These are phyloP conservation scores for Cyanistes caeruleus DNA, from an alignment of 2,113 vertebrate genomes.

Conservation along the genomic window DNA sequence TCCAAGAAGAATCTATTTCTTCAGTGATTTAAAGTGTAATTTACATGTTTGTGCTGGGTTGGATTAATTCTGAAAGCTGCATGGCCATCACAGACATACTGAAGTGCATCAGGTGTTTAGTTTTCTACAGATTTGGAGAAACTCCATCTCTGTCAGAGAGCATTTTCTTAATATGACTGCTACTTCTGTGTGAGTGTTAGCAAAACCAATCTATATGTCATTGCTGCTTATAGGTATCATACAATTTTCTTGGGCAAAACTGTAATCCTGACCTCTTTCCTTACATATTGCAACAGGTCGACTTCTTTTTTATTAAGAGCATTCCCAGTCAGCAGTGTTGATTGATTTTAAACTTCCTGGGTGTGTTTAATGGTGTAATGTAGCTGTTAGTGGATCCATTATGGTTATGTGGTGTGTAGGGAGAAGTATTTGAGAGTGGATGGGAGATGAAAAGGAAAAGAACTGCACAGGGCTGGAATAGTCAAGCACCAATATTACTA, in stretches of 20 bases:
- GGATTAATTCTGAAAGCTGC: not conserved
- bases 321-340: not conserved
- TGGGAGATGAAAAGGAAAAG: not conserved
- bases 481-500: not conserved
- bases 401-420: not conserved
- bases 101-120: not conserved
- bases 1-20: not conserved
- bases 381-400: not conserved
- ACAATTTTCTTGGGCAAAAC: not conserved
- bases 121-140: not conserved
- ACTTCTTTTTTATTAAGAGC: not conserved
- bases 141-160: not conserved
- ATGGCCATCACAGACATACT: fast-evolving
- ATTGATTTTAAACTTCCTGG: not conserved
- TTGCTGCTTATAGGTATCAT: not conserved
- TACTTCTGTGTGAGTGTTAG: not conserved
- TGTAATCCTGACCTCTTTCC: not conserved
- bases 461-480: not conserved
- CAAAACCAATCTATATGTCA: not conserved
- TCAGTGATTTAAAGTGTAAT: not conserved
- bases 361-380: not conserved
- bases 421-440: not conserved
- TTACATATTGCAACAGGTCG: not conserved
- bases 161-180: not conserved
- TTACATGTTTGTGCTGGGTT: not conserved